Percentiles rank a stretch among this genome's conserved stretches.
Evolutionary conservation across 2,113 vertebrate genomes (phyloP).

Genomic region (Scomber japonicus): DNA sequence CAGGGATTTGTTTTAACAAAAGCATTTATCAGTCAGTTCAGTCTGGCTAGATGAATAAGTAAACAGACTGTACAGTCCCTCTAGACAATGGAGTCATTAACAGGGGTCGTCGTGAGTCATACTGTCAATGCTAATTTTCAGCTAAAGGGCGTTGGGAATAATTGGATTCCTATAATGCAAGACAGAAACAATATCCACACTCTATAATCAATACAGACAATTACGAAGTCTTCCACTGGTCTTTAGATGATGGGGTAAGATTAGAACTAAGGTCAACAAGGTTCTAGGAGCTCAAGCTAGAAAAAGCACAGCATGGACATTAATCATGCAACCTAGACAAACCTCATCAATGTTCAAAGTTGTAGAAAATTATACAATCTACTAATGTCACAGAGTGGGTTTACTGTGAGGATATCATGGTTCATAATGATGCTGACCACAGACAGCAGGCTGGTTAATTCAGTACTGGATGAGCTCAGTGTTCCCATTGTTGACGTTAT

Average conservation of each 20-base stretch:
- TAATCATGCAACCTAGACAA: neutral
- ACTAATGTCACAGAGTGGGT: neutral
- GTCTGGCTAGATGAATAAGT: slow-evolving; percentile 29
- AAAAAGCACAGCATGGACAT: neutral
- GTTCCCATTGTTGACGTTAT: neutral
- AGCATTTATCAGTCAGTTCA: too few species aligned
- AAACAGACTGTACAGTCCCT: slow-evolving; percentile 29
- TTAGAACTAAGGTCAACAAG: slow-evolving; percentile 18
- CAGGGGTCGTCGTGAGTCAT: slow-evolving; percentile 35
- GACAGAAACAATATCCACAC: slow-evolving; percentile 34
- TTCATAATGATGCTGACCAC: neutral
- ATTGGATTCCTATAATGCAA: slow-evolving; percentile 44
- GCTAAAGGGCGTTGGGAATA: slow-evolving; percentile 36
- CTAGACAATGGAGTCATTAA: slow-evolving; percentile 28
- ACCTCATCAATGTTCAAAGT: too few species aligned
- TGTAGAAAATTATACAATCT: too few species aligned
- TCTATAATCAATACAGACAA: slow-evolving; percentile 49
- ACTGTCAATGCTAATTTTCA: slow-evolving; percentile 48
- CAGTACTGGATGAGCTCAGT: too few species aligned
- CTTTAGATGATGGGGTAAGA: neutral
- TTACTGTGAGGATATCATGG: neutral
- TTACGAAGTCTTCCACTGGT: slow-evolving; percentile 11
- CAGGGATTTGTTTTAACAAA: too few species aligned
- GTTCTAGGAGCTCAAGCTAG: neutral
- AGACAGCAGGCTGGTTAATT: neutral